Percentiles rank a stretch among this genome's conserved stretches.
These are phyloP conservation scores for Eulemur rubriventer DNA, from an alignment of 2,797 vertebrate species.

Conservation along the genomic window DNA sequence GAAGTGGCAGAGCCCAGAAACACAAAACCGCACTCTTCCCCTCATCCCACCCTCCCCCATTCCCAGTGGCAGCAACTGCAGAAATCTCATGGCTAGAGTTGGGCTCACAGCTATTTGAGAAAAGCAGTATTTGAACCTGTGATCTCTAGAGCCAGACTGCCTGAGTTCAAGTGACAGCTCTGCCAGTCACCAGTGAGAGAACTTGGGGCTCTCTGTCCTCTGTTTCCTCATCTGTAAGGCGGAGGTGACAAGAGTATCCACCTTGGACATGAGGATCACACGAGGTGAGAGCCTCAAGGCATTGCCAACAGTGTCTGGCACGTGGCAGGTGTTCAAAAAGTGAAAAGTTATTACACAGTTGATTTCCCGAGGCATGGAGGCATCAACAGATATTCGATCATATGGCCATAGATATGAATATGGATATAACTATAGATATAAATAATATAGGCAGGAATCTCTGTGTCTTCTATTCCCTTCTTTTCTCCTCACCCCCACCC, in stretches of 20 bases:
- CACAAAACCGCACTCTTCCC: neutral
- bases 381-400: neutral
- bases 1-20: neutral
- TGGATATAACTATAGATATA: neutral
- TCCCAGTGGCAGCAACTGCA: accelerated
- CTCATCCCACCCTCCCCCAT: no score
- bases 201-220: neutral
- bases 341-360: neutral
- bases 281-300: accelerated
- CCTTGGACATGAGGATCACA: neutral
- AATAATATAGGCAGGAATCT: neutral
- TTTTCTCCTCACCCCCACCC: no score
- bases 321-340: neutral
- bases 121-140: neutral
- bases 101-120: accelerated
- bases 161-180: neutral
- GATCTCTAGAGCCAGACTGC: neutral
- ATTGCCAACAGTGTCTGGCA: neutral
- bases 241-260: accelerated
- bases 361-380: neutral
- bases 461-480: accelerated
- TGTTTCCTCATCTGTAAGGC: neutral
- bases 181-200: neutral
- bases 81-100: neutral
- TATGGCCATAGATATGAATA: no score